Evolutionary conservation across 2,797 vertebrate species (phyloP).

Genomic region (Hydrocynus forskahlii): DNA sequence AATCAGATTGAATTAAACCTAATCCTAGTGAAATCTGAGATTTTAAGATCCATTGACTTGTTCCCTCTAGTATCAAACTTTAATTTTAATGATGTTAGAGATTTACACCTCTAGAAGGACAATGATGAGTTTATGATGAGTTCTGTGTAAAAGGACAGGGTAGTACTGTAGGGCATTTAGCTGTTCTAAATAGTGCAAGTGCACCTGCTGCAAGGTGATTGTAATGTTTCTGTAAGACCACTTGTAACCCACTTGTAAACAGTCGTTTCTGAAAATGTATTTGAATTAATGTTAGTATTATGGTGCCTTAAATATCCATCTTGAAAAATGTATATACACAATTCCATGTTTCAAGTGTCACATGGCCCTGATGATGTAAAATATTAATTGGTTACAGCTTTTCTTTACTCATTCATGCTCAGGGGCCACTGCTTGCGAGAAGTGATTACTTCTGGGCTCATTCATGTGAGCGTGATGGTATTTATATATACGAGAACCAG

Average conservation of each 20-base stretch:
- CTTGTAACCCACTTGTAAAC: not conserved
- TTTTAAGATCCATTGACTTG: not conserved
- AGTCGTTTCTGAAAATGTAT: not conserved
- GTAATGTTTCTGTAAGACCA: not conserved
- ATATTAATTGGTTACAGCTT: constrained; percentile 7
- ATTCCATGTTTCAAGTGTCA: not conserved
- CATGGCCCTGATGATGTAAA: constrained; percentile 38
- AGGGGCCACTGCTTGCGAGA: not conserved
- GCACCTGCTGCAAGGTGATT: not conserved
- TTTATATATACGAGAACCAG: constrained; percentile 32
- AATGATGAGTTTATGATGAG: not conserved
- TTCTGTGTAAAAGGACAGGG: not conserved
- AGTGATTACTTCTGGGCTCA: constrained; percentile 24
- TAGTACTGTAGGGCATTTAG: not conserved
- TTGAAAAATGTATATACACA: not conserved
- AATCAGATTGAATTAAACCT: not conserved
- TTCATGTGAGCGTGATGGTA: constrained; percentile 21
- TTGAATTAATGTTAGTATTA: not conserved
- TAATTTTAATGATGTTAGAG: not conserved
- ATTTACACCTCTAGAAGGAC: not conserved
- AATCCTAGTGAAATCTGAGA: not conserved
- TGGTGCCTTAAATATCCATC: constrained; percentile 11
- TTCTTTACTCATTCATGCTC: constrained; percentile 29
- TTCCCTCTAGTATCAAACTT: not conserved
- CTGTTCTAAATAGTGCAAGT: not conserved